A percentile compares a stretch with the other conserved stretches of the same genome.
Evolutionary conservation across 2,888 invertebrate species (phyloP).

Genomic region (Gryllus longicercus): DNA sequence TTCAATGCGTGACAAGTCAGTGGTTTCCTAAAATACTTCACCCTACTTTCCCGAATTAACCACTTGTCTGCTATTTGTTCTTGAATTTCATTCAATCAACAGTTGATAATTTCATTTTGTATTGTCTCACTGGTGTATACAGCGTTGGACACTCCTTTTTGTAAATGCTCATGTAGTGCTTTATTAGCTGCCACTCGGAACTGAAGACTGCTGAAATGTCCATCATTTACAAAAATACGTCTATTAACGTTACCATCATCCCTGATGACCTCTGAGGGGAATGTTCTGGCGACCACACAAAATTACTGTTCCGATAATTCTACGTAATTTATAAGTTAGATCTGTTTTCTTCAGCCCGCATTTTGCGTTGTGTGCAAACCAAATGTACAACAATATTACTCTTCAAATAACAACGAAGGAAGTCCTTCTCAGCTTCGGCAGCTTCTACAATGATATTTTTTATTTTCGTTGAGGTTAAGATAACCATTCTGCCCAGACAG

Average conservation of each 20-base stretch:
- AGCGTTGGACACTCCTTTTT: neutral
- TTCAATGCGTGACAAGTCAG: neutral
- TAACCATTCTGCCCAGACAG: neutral
- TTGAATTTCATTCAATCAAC: neutral
- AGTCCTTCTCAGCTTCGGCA: neutral
- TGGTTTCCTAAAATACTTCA: slow-evolving; percentile 19
- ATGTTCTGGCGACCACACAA: neutral
- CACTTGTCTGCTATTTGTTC: neutral
- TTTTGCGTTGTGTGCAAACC: neutral
- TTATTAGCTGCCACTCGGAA: neutral
- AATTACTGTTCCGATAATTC: neutral
- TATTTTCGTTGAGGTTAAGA: neutral
- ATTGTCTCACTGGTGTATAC: neutral
- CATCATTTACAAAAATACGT: neutral
- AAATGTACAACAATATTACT: neutral
- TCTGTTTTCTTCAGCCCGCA: neutral
- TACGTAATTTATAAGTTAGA: neutral
- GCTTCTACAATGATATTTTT: neutral
- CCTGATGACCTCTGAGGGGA: neutral
- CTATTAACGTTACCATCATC: neutral
- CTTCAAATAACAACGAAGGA: neutral
- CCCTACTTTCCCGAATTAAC: neutral
- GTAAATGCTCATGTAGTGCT: neutral
- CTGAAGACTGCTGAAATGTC: neutral
- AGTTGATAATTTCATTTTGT: slow-evolving; percentile 20